Percentiles rank a stretch among this genome's conserved stretches.
phyloP scores from a whole-genome alignment of 2,888 invertebrate genomes.

The Lagria hirta region DNA sequence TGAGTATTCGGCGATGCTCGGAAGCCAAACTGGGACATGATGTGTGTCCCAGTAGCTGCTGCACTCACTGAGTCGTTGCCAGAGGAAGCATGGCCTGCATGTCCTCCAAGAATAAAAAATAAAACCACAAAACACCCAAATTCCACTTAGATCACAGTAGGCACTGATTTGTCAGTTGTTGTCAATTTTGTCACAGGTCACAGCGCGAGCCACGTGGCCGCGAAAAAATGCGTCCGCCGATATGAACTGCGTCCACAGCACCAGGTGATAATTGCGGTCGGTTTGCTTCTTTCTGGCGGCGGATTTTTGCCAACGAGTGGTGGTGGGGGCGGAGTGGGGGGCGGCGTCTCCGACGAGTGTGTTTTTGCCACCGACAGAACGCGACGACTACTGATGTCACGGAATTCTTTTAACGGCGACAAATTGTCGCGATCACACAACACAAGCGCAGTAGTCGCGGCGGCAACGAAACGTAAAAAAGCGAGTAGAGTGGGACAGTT shows the following conservation, averaged over 20 bases:
- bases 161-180: constrained; percentile 4
- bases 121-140: too few relatives aligned
- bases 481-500: constrained; percentile 38
- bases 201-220: constrained; percentile 33
- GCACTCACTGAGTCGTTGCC: constrained; percentile 53
- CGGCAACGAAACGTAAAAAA: constrained; percentile 50
- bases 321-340: constrained; percentile 54
- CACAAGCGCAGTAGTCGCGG: constrained; percentile 54
- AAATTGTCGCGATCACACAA: constrained; percentile 56
- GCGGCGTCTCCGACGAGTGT: constrained; percentile 50
- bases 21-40: constrained; percentile 69
- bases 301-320: constrained; percentile 54
- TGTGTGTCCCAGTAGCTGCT: constrained; percentile 58
- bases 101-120: constrained; percentile 36
- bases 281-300: constrained; percentile 59
- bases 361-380: constrained; percentile 55
- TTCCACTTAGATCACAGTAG: constrained; percentile 3
- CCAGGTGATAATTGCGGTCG: constrained; percentile 56
- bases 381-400: constrained; percentile 56
- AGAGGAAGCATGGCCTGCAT: constrained; percentile 50
- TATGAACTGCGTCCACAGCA: constrained; percentile 36
- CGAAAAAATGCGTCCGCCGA: constrained; percentile 37
- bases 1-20: constrained; percentile 67
- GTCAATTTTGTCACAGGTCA: too few relatives aligned
- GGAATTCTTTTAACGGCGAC: constrained; percentile 57